A percentile compares a stretch with the other conserved stretches of the same genome.
These are phyloP conservation scores for Carabus problematicus DNA, from an alignment of 2,888 invertebrate species.

Conservation along the genomic window DNA sequence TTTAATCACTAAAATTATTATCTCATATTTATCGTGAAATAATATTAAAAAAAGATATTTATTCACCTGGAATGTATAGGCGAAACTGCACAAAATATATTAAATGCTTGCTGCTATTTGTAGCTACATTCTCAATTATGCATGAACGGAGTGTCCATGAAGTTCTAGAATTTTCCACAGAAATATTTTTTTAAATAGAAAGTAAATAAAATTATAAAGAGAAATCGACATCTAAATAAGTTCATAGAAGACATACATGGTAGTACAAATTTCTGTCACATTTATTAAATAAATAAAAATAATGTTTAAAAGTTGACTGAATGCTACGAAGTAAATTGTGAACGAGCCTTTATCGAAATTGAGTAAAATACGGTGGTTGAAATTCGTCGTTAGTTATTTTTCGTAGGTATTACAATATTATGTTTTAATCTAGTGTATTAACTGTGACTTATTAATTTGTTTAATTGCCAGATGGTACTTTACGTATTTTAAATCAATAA, in stretches of 20 bases:
- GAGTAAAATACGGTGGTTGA: constrained; percentile 12
- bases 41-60: too few species aligned
- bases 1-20: too few species aligned
- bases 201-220: neutral
- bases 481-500: neutral
- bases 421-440: neutral
- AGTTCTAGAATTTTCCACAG: constrained; percentile 31
- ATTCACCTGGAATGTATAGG: too few species aligned
- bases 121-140: neutral
- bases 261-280: too few species aligned
- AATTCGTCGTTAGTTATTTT: constrained; percentile 23
- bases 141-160: neutral
- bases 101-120: neutral
- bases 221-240: too few species aligned
- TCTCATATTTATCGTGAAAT: too few species aligned
- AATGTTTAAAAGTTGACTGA: too few species aligned
- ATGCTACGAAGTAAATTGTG: constrained; percentile 6
- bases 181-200: neutral
- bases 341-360: constrained; percentile 31
- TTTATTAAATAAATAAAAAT: too few species aligned
- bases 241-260: too few species aligned
- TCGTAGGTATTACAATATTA: constrained; percentile 29
- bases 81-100: too few species aligned
- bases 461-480: neutral
- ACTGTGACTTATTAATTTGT: neutral